Base-by-base conservation (phyloP, 1,140 invertebrate species). In the Drosophila chauvacae region DNA sequence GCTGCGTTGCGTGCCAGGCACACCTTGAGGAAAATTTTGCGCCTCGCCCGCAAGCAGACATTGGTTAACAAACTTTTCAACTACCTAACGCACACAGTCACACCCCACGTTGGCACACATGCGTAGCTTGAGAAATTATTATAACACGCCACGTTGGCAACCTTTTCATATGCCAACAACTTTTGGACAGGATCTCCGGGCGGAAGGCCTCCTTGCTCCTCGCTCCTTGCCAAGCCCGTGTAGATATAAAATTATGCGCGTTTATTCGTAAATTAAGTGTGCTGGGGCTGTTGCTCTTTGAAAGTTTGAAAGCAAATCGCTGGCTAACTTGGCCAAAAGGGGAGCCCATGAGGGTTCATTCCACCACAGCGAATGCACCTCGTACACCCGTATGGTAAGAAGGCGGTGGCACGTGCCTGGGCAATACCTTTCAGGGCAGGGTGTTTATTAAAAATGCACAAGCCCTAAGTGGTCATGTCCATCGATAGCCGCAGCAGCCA, bases 201-300 rank as follows among this genome's bases (percentile, higher is more conserved):
- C 20, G 53, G 60, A 33, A 14, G 26, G 41, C 23, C 39, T 45
- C 26, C 13, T 4, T 4, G 44, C 44, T 23, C 44, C 44, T 6
- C 13, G n/a, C 30, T 9, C 55, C 61, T n/a, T 47, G 66, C 61
- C 65, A 74, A 78, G 50, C 50, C 76, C 71, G 58, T 90, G 75
- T 90, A 84, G 77, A 88, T 88, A 88, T 84, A 88, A 87, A 88
- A 88, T 88, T 88, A 88, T 88, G 84, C 84, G 85, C 84, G 84
- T 90, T 88, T 88, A 88, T 88, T 88, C 84, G 84, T 88, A 88
- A 88, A 88, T 88, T 88, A 88, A 88, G 84, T 88, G 84, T 73
- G 70, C 84, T 88, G 84, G 85, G 68, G 68, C 84, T 88, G 84
- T 80, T 90, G 82, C 78, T 86, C 72, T 74, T 69, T 70, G 41